phyloP scores from a whole-genome alignment of 2,888 invertebrate genomes.

The Griposia aprilina region DNA sequence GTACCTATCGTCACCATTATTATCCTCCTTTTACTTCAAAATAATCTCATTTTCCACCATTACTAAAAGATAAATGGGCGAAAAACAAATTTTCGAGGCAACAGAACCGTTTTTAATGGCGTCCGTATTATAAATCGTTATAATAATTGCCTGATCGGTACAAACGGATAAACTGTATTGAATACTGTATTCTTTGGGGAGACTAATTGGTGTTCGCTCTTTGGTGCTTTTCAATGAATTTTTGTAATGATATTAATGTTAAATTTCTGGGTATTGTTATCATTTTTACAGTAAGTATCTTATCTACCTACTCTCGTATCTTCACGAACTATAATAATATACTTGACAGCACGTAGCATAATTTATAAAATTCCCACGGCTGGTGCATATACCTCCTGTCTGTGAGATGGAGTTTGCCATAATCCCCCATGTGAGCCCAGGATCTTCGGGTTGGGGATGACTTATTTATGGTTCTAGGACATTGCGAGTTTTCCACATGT shows the following conservation, averaged over 20 bases:
- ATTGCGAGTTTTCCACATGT: not conserved
- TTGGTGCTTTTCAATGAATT: conserved; percentile 32
- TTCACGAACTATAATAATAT: not conserved
- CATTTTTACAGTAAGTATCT: not conserved
- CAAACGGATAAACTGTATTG: conserved; percentile 67
- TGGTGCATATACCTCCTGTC: too few species aligned
- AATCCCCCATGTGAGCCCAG: not conserved
- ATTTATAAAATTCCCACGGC: too few species aligned
- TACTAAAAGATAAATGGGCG: conserved; percentile 54
- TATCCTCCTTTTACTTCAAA: conserved; percentile 28
- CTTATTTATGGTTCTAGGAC: not conserved
- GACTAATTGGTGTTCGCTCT: conserved; percentile 53
- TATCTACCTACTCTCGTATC: not conserved
- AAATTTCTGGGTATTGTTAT: not conserved
- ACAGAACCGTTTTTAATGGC: conserved; percentile 61
- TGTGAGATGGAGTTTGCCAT: not conserved
- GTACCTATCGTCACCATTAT: conserved; percentile 26
- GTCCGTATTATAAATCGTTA: conserved; percentile 72
- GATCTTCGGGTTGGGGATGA: not conserved
- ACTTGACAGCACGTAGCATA: too few species aligned
- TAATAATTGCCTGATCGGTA: conserved; percentile 77
- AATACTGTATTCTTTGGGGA: conserved; percentile 64
- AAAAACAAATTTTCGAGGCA: conserved; percentile 60
- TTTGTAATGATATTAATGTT: too few species aligned
- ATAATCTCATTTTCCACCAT: conserved; percentile 59